A percentile compares a stretch with the other conserved stretches of the same genome.
Conservation (phyloP, 1,140 invertebrate genomes). For the Drosophila sp. region DNA sequence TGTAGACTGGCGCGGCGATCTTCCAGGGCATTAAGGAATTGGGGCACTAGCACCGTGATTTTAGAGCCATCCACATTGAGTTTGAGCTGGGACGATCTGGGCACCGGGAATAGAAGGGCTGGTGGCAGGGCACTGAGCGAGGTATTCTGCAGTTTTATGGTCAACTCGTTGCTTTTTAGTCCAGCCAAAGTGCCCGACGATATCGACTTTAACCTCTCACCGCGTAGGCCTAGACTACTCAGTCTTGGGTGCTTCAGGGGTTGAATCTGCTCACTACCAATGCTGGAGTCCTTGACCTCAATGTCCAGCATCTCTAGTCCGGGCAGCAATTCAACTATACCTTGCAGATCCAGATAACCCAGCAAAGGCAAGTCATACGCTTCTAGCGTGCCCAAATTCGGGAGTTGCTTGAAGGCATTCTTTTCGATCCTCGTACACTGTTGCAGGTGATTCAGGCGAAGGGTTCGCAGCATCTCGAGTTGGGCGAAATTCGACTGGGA, state of each 20-base stretch:
- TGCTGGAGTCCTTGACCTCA: slow-evolving; percentile 92
- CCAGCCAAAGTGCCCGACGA: slow-evolving; percentile 92
- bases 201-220: slow-evolving; percentile 89
- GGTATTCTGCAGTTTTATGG: slow-evolving; percentile 90
- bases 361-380: slow-evolving; percentile 90
- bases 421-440: slow-evolving; percentile 91
- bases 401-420: slow-evolving; percentile 89
- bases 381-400: slow-evolving; percentile 88
- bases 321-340: slow-evolving; percentile 88
- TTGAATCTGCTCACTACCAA: slow-evolving; percentile 92
- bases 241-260: slow-evolving; percentile 91
- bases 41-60: slow-evolving; percentile 89
- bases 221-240: slow-evolving; percentile 89
- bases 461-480: slow-evolving; percentile 86
- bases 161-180: slow-evolving; percentile 88
- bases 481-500: slow-evolving; percentile 89
- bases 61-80: slow-evolving; percentile 91
- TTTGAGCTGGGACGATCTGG: slow-evolving; percentile 91
- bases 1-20: slow-evolving; percentile 89
- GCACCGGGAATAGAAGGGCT: slow-evolving; percentile 93
- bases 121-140: slow-evolving; percentile 90
- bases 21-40: slow-evolving; percentile 90
- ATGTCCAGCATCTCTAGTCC: slow-evolving; percentile 90
- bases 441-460: slow-evolving; percentile 88
- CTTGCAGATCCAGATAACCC: slow-evolving; percentile 92